Percentiles rank a stretch among this genome's conserved stretches.
Conservation (phyloP, 2,797 vertebrate species). For the Crenichthys baileyi region DNA sequence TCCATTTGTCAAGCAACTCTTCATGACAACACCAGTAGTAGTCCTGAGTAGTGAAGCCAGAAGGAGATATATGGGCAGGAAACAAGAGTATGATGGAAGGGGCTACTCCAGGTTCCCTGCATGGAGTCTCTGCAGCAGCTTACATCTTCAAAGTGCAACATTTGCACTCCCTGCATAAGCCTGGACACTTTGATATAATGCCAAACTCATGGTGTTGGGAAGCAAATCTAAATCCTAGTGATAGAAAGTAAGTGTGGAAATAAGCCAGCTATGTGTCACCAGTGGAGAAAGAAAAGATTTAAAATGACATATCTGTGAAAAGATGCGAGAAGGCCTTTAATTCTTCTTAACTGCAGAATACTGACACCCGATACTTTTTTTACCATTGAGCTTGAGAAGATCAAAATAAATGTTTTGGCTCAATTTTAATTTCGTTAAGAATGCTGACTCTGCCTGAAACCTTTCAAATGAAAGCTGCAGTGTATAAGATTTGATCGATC, state of each 20-base stretch:
- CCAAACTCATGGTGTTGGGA: slow-evolving; percentile 34
- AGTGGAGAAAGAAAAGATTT: slow-evolving; percentile 36
- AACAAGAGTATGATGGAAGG: slow-evolving; percentile 10
- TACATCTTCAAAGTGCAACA: slow-evolving; percentile 37
- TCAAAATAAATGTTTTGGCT: neutral
- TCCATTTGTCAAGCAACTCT: slow-evolving; percentile 21
- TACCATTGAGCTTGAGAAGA: slow-evolving; percentile 8
- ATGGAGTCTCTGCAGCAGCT: slow-evolving; percentile 36
- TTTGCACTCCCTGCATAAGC: slow-evolving; percentile 43
- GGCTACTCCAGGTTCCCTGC: slow-evolving; percentile 28
- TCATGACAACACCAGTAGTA: neutral
- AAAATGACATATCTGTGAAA: slow-evolving; percentile 53
- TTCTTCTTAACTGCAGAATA: slow-evolving; percentile 15
- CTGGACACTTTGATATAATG: slow-evolving; percentile 44
- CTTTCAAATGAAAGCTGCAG: neutral
- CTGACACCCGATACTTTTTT: neutral
- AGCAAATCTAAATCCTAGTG: slow-evolving; percentile 50
- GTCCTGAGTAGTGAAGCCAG: slow-evolving; percentile 18
- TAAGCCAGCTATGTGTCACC: slow-evolving; percentile 48
- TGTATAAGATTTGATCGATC: neutral
- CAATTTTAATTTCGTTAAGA: slow-evolving; percentile 10
- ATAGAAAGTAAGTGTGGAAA: slow-evolving; percentile 29
- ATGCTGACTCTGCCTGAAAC: slow-evolving; percentile 6
- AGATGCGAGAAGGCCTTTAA: slow-evolving; percentile 20
- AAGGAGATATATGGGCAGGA: slow-evolving; percentile 36